Percentiles rank a stretch among this genome's conserved stretches.
phyloP scores from a whole-genome alignment of 2,113 vertebrate genomes.

The Gnathonemus echidnorhynchus region DNA sequence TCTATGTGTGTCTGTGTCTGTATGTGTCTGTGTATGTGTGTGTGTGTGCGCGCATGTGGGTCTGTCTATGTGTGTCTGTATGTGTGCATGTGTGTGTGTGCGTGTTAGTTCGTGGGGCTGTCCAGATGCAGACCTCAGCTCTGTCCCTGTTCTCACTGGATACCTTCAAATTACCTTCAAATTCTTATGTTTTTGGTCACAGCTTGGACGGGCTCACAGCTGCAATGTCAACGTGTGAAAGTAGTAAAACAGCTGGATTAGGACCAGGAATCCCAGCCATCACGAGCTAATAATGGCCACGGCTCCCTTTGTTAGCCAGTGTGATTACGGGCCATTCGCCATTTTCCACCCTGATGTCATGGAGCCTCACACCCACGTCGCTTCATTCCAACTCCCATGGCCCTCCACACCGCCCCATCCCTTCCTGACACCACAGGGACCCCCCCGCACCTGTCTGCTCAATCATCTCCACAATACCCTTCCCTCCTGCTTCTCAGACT shows the following conservation, averaged over 20 bases:
- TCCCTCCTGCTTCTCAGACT: background rate
- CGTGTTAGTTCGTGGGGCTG: background rate
- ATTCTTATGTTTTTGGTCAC: background rate
- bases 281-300: background rate
- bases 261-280: background rate
- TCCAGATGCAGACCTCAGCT: background rate
- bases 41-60: background rate
- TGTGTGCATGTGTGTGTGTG: background rate
- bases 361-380: background rate
- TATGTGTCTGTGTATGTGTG: background rate
- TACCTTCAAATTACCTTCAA: background rate
- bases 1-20: background rate
- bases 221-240: background rate
- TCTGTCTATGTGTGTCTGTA: background rate
- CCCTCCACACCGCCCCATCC: background rate
- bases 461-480: background rate
- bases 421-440: background rate
- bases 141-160: background rate
- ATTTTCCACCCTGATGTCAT: background rate
- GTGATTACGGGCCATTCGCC: background rate
- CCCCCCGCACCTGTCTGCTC: background rate
- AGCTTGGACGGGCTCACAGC: background rate
- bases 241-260: background rate
- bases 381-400: background rate
- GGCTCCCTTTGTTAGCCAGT: background rate